phyloP scores from a whole-genome alignment of 1,140 invertebrate species.

The Gryllus bimaculatus region DNA sequence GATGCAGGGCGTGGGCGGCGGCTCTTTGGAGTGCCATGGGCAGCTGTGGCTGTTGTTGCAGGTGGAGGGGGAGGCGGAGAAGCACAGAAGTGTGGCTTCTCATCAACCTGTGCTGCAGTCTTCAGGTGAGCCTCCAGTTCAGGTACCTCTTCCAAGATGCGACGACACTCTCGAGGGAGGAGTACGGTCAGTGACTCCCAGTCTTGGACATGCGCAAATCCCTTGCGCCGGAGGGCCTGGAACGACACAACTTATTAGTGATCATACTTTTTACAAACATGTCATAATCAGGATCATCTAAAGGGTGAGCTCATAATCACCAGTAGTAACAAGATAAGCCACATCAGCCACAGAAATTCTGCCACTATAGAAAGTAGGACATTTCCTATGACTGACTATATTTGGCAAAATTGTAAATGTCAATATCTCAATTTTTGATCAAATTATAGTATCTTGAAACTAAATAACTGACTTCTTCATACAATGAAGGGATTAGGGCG shows the following conservation, averaged over 20 bases:
- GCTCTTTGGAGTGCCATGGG: background rate
- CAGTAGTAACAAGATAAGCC: no score
- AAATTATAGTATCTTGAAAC: no score
- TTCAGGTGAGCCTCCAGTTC: conserved; percentile 56
- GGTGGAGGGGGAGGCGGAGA: conserved; percentile 44
- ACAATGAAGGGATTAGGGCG: no score
- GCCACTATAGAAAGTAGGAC: no score
- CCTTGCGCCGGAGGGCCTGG: conserved; percentile 54
- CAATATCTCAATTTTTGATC: no score
- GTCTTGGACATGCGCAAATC: conserved; percentile 71
- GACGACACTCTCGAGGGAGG: conserved; percentile 67
- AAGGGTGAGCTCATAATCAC: no score
- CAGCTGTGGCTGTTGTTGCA: background rate
- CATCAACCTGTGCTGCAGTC: conserved; percentile 40
- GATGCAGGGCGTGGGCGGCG: conserved; percentile 40
- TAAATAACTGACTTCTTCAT: no score
- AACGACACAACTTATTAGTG: conserved; percentile 40
- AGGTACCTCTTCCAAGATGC: conserved; percentile 62
- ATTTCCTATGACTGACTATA: no score
- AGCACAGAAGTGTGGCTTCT: conserved; percentile 55
- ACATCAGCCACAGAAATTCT: no score
- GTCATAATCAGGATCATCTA: conserved; percentile 31
- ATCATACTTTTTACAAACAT: conserved; percentile 29
- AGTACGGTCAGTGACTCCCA: conserved; percentile 85
- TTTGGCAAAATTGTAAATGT: no score